Conservation (phyloP, 1,140 invertebrate species). For the Drosophila miranda region DNA sequence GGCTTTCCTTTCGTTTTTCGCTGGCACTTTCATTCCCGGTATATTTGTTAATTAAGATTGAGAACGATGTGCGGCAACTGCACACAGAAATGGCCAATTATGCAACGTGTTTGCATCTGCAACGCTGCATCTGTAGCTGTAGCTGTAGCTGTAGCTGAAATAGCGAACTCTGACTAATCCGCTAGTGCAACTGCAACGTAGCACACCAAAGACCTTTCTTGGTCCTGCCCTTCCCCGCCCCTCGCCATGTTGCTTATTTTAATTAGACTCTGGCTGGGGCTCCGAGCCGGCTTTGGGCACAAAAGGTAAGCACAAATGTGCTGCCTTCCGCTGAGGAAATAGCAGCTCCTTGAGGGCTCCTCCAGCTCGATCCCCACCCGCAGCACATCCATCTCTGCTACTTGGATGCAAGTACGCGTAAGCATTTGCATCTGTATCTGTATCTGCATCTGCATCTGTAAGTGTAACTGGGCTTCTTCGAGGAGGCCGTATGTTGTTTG, state of each 20-base stretch:
- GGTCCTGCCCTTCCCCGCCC: slow-evolving; percentile 9
- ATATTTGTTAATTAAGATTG: slow-evolving; percentile 81
- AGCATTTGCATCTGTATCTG: slow-evolving; percentile 62
- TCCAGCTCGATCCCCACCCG: not conserved
- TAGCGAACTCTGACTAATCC: slow-evolving; percentile 26
- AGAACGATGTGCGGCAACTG: slow-evolving; percentile 77
- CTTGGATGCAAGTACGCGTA: slow-evolving; percentile 61
- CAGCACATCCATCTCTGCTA: slow-evolving; percentile 20
- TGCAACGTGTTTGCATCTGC: slow-evolving; percentile 69
- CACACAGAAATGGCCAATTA: slow-evolving; percentile 79
- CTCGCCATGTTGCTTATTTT: slow-evolving; percentile 43
- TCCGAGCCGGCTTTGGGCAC: slow-evolving; percentile 5
- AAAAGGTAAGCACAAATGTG: slow-evolving; percentile 48
- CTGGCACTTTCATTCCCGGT: slow-evolving; percentile 65
- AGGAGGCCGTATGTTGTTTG: slow-evolving; percentile 41
- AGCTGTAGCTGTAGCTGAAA: slow-evolving; percentile 17
- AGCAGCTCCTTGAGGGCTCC: slow-evolving; percentile 67
- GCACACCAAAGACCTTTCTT: slow-evolving; percentile 25
- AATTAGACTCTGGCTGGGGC: slow-evolving; percentile 30
- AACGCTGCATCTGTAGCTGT: slow-evolving; percentile 38
- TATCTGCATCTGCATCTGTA: slow-evolving; percentile 44
- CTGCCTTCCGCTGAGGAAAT: slow-evolving; percentile 71
- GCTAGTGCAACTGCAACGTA: not conserved
- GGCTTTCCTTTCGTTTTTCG: slow-evolving; percentile 25
- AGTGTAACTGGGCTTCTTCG: slow-evolving; percentile 42